These are phyloP conservation scores for Coracias cyanogaster DNA, from an alignment of 2,797 vertebrate species.

Conservation along the genomic window DNA sequence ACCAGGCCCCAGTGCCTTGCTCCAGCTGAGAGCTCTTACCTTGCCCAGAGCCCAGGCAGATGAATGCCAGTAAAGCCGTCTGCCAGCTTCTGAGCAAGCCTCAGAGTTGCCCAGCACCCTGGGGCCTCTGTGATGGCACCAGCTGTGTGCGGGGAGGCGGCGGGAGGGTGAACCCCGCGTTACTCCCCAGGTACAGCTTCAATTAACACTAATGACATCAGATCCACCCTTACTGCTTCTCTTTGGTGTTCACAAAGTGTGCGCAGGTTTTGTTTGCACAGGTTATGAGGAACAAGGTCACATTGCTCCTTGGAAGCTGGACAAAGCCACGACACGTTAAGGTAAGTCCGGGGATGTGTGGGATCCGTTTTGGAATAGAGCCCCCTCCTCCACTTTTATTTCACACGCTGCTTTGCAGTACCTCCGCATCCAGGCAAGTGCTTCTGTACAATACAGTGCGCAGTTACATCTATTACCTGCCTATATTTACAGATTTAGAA, in stretches of 20 bases:
- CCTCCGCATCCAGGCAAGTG: not conserved
- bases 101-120: not conserved
- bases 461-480: not conserved
- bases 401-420: not conserved
- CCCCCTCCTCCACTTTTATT: not conserved
- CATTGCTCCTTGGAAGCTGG: not conserved
- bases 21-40: not conserved
- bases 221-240: not conserved
- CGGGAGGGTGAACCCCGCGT: rapidly evolving
- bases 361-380: not conserved
- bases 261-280: not conserved
- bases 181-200: not conserved
- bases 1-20: not conserved
- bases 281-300: not conserved
- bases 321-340: not conserved
- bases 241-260: not conserved
- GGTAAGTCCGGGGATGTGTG: not conserved
- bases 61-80: too few relatives aligned
- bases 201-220: rapidly evolving
- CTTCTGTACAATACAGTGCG: not conserved
- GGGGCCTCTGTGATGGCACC: not conserved
- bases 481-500: not conserved
- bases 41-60: not conserved
- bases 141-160: too few relatives aligned
- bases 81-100: not conserved